Evolutionary conservation across 2,113 vertebrate genomes (phyloP).

Genomic region (Takifugu bimaculatus): DNA sequence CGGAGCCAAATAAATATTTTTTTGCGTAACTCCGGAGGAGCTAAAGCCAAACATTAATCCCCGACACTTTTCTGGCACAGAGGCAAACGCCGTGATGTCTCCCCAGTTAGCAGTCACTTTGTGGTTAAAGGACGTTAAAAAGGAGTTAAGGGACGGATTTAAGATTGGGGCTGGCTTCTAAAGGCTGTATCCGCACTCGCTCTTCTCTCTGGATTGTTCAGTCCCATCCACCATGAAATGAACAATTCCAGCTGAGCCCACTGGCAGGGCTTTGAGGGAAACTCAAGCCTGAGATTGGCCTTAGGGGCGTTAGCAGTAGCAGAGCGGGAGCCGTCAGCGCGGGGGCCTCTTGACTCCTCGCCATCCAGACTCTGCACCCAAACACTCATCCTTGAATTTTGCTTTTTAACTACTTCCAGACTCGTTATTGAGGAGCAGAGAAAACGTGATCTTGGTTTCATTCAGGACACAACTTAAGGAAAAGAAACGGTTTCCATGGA

Average conservation of each 20-base stretch:
- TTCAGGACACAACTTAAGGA: no score
- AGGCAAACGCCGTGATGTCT: constrained; percentile 23
- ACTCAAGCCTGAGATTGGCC: constrained; percentile 59
- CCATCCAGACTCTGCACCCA: constrained; percentile 47
- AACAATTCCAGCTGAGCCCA: constrained; percentile 67
- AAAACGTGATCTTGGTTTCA: constrained; percentile 39
- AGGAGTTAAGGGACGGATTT: constrained; percentile 51
- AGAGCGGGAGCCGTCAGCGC: constrained; percentile 43
- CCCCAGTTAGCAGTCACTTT: constrained; percentile 21
- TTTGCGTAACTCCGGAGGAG: constrained; percentile 6
- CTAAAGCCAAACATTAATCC: constrained; percentile 13
- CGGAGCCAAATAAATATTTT: constrained; percentile 3
- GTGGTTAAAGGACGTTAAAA: constrained; percentile 32
- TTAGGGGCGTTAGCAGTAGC: constrained; percentile 46
- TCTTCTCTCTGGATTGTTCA: constrained; percentile 46
- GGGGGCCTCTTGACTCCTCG: constrained; percentile 52
- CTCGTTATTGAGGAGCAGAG: constrained; percentile 45
- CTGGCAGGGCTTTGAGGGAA: constrained; percentile 52
- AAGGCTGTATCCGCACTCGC: constrained; percentile 41
- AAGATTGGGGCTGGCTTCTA: constrained; percentile 49
- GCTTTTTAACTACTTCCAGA: constrained; percentile 66
- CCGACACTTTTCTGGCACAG: constrained; percentile 3
- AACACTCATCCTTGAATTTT: constrained; percentile 52
- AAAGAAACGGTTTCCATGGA: no score
- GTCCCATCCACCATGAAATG: constrained; percentile 64